A percentile compares a stretch with the other conserved stretches of the same genome.
These are phyloP conservation scores for Euplexia lucipara DNA, from an alignment of 2,888 invertebrate species.

Conservation along the genomic window DNA sequence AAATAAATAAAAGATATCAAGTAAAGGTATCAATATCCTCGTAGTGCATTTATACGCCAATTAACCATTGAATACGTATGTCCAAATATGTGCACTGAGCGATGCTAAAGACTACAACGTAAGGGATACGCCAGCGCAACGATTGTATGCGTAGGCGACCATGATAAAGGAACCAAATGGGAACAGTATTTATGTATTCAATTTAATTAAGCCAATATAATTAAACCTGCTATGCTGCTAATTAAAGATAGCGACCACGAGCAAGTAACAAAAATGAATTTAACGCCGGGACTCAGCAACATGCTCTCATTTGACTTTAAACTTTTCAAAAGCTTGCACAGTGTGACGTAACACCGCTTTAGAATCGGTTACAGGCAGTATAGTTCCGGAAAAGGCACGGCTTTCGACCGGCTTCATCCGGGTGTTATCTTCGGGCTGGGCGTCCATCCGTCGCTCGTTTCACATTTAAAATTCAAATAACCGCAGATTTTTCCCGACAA, in stretches of 20 bases:
- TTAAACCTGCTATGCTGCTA: background rate
- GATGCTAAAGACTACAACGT: constrained; percentile 74
- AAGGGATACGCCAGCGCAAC: constrained; percentile 64
- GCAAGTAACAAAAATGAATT: constrained; percentile 28
- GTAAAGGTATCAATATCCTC: constrained; percentile 1
- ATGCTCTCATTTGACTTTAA: constrained; percentile 64
- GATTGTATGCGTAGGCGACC: constrained; percentile 61
- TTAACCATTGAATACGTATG: constrained; percentile 55
- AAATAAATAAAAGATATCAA: constrained; percentile 2
- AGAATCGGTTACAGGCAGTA: constrained; percentile 69
- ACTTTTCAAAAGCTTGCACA: constrained; percentile 67
- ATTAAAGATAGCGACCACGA: constrained; percentile 5
- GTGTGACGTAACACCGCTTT: constrained; percentile 71
- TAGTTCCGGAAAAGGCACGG: constrained; percentile 75
- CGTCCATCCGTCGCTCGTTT: constrained; percentile 72
- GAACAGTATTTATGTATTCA: constrained; percentile 36
- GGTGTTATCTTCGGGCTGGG: constrained; percentile 73
- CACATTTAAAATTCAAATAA: constrained; percentile 82
- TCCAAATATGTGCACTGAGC: constrained; percentile 61
- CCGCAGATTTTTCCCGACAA: constrained; percentile 72
- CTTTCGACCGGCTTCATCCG: constrained; percentile 72
- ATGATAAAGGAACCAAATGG: constrained; percentile 58
- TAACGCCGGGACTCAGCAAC: constrained; percentile 10
- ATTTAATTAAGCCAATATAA: constrained; percentile 18
- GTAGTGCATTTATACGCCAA: constrained; percentile 33